Evolutionary conservation across 2,797 vertebrate species (phyloP).

Genomic region (Parauchenoglanis ngamensis): DNA sequence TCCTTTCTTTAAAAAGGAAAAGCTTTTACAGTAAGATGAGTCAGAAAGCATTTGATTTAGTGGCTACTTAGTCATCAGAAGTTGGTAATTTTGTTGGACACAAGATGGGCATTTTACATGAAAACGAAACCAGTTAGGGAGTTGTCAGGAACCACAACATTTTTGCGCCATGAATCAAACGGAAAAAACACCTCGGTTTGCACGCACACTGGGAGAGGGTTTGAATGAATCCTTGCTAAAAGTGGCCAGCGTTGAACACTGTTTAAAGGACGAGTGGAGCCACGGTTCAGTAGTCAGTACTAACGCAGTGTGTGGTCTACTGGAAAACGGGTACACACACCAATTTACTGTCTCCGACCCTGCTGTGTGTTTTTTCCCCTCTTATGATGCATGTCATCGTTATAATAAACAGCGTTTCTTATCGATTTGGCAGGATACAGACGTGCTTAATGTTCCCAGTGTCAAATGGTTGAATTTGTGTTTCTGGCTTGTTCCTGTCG

Average conservation of each 20-base stretch:
- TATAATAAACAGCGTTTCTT: not conserved
- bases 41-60: constrained; percentile 10
- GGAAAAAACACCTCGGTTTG: constrained; percentile 20
- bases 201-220: not conserved
- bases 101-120: constrained; percentile 11
- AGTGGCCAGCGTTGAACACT: not conserved
- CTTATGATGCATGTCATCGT: not conserved
- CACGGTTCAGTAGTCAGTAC: constrained; percentile 6
- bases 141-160: constrained; percentile 36
- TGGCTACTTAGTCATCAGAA: constrained; percentile 26
- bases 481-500: not conserved
- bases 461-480: too few species aligned
- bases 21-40: constrained; percentile 14
- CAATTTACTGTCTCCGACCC: not conserved
- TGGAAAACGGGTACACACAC: not conserved
- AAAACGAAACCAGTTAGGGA: constrained; percentile 28
- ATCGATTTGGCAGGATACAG: not conserved
- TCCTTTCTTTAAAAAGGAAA: not conserved
- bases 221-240: constrained; percentile 20
- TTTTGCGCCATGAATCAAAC: constrained; percentile 43
- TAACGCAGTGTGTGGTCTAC: constrained; percentile 15
- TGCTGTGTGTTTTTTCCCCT: not conserved
- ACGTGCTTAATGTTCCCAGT: not conserved
- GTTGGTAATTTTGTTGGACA: constrained; percentile 28
- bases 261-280: constrained; percentile 14